Evolutionary conservation across 2,113 vertebrate species (phyloP).

Genomic region (Pimephales promelas): DNA sequence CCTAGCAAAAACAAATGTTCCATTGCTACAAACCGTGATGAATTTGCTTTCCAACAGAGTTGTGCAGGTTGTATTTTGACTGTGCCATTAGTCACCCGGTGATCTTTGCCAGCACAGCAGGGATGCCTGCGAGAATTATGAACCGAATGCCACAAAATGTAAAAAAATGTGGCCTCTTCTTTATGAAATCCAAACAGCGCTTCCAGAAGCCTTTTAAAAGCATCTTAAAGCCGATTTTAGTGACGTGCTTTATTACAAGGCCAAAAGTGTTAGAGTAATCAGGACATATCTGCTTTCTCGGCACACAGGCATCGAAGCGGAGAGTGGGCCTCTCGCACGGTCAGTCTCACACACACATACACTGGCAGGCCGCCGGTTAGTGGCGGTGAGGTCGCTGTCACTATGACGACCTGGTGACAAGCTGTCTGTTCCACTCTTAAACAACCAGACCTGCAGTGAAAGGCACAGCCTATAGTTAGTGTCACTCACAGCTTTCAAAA

Average conservation of each 20-base stretch:
- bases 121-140: constrained; percentile 5
- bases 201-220: constrained; percentile 26
- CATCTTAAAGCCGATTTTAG: constrained; percentile 17
- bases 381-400: constrained; percentile 40
- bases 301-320: neutral
- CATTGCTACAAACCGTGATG: neutral
- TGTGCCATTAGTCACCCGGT: constrained; percentile 12
- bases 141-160: constrained; percentile 26
- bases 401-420: constrained; percentile 48
- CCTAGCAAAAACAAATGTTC: constrained; percentile 18
- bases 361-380: constrained; percentile 26
- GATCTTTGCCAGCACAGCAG: constrained; percentile 33
- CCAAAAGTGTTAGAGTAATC: constrained; percentile 66
- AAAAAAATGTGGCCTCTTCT: constrained; percentile 55
- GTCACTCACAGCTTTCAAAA: constrained; percentile 41
- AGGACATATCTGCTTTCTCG: constrained; percentile 55
- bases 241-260: constrained; percentile 49
- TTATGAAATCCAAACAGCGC: constrained; percentile 56
- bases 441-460: constrained; percentile 44
- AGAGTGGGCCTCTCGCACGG: constrained; percentile 16
- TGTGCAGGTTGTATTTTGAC: constrained; percentile 39
- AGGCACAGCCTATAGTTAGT: constrained; percentile 44
- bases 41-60: constrained; percentile 31
- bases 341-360: constrained; percentile 20
- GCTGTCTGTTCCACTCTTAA: constrained; percentile 48